Base-by-base conservation (phyloP, 2,113 vertebrate species). In the Anarhynchus alexandrinus region DNA sequence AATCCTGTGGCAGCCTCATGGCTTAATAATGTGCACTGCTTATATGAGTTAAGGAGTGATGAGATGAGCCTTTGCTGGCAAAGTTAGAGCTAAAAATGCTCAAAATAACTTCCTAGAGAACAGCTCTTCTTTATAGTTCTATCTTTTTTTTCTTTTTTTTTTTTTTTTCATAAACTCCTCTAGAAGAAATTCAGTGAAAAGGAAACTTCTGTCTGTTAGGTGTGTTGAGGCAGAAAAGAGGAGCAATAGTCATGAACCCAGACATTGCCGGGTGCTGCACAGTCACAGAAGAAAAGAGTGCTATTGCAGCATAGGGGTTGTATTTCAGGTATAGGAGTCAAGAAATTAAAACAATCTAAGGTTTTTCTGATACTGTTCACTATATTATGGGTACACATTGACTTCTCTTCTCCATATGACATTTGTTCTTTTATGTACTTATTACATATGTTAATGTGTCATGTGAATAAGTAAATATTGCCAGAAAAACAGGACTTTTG, bases 371-470 rank as follows among this genome's bases (percentile, higher is more conserved):
- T 94, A 77, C 82, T 66, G 6, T 77, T 94, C 66, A 42, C 66
- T 96, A 5, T 80, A 62, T 85, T 82, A 72, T 73, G 92, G 54
- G 71, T 93, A 58, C 82, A 62, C 51, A 86, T 38, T 80, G 85
- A 80, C 71, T 95, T 95, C 45, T 74, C 49, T 81, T 86, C 86
- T 96, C 96, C 96, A 93, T 95, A 96, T 96, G 96, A 97, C 94
- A 95, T 97, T 96, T 96, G 87, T 96, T 96, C 94, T 96, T 94
- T 95, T 90, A 96, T 96, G 94, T 96, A 95, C 94, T 96, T 90
- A 97, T 96, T 97, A 96, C 96, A 97, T 97, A 97, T 97, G 96
- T 92, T 97, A 96, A 95, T 93, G 94, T 97, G 96, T 96, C 96
- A 94, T 97, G 93, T 90, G 96, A 96, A 94, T 95, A 85, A 97